phyloP scores from a whole-genome alignment of 1,140 invertebrate species.

The Tachypleus tridentatus region DNA sequence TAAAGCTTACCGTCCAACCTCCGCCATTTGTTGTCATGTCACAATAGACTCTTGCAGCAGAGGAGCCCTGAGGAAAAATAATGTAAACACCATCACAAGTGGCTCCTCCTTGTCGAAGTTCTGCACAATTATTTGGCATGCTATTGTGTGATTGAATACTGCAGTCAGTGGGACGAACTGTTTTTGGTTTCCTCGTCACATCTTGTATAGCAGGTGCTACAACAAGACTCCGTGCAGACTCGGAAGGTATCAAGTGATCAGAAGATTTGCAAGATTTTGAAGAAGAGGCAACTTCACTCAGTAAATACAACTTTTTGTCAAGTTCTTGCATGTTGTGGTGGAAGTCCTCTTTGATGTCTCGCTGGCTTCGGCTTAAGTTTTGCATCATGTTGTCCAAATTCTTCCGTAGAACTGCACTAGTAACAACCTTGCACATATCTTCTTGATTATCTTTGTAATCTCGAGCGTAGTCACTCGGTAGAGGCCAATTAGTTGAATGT shows the following conservation, averaged over 20 bases:
- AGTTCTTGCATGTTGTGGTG: conserved; percentile 13
- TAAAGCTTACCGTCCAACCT: conserved; percentile 73
- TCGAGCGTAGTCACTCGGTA: not conserved
- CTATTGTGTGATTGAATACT: not conserved
- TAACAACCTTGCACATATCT: not conserved
- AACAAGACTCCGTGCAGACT: not conserved
- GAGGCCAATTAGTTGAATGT: not conserved
- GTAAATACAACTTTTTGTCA: conserved; percentile 3
- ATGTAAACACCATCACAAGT: conserved; percentile 75
- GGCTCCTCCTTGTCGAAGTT: conserved; percentile 68
- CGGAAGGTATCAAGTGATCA: too few species aligned
- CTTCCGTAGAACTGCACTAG: not conserved
- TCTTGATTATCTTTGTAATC: not conserved
- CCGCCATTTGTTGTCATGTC: conserved; percentile 80
- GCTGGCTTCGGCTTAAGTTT: conserved; percentile 7
- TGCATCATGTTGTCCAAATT: conserved; percentile 10
- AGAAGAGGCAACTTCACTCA: too few species aligned
- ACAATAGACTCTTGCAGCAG: conserved; percentile 66
- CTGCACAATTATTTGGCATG: conserved; percentile 47
- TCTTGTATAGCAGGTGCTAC: not conserved
- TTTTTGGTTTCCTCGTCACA: not conserved
- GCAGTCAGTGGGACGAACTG: not conserved
- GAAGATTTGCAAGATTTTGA: too few species aligned
- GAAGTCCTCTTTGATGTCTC: conserved; percentile 16
- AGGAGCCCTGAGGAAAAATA: conserved; percentile 32